These are phyloP conservation scores for Etheostoma spectabile DNA, from an alignment of 2,113 vertebrate species.

Conservation along the genomic window DNA sequence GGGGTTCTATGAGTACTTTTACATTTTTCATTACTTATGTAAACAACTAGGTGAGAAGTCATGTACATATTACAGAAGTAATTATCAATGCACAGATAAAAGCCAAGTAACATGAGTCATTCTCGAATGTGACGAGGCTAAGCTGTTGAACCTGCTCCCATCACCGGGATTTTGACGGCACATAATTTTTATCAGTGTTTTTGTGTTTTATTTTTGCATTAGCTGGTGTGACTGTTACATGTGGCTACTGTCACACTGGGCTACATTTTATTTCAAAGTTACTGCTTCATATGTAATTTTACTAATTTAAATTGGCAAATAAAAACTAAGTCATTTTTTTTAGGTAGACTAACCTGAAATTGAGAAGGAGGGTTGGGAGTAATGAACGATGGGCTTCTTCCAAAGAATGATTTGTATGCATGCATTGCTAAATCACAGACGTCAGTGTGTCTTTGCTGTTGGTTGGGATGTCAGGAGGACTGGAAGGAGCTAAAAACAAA, in stretches of 20 bases:
- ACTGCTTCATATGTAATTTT: conserved; percentile 26
- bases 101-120: conserved; percentile 38
- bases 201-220: conserved; percentile 20
- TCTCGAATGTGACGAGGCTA: conserved; percentile 28
- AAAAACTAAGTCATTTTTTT: conserved; percentile 37
- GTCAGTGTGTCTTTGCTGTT: conserved; percentile 52
- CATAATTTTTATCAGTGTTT: not conserved
- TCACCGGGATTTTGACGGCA: conserved; percentile 15
- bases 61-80: conserved; percentile 43
- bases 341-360: conserved; percentile 37
- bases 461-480: conserved; percentile 62
- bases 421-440: conserved; percentile 55
- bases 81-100: conserved; percentile 42
- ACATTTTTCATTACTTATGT: conserved; percentile 23
- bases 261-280: conserved; percentile 40
- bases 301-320: conserved; percentile 24
- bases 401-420: conserved; percentile 73
- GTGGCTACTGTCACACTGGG: conserved; percentile 12
- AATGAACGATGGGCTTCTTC: conserved; percentile 55
- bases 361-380: conserved; percentile 38
- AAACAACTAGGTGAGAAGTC: conserved; percentile 32
- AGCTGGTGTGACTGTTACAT: conserved; percentile 15
- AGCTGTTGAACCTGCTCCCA: conserved; percentile 39
- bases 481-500: conserved; percentile 50
- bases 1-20: conserved; percentile 4